Evolutionary conservation across 2,113 vertebrate genomes (phyloP).

Genomic region (Pogona vitticeps): DNA sequence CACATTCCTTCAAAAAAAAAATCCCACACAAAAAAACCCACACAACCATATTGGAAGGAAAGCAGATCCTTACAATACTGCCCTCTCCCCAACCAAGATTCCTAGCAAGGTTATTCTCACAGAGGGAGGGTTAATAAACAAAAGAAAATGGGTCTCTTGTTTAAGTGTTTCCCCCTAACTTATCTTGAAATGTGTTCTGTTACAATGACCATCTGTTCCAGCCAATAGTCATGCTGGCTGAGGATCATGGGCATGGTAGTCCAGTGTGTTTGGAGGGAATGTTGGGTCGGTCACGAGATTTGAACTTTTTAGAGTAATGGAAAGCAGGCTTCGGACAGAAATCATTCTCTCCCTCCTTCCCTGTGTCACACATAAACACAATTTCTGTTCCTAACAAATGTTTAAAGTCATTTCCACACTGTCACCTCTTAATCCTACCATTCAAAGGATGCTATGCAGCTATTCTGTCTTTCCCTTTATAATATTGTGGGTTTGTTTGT

Average conservation of each 20-base stretch:
- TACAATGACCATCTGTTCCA: not conserved
- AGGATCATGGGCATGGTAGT: not conserved
- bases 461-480: not conserved
- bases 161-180: not conserved
- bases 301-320: not conserved
- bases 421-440: not conserved
- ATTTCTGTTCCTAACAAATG: too few relatives aligned
- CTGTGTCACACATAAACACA: not conserved
- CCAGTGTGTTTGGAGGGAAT: not conserved
- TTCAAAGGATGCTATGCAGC: not conserved
- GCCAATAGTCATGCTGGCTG: not conserved
- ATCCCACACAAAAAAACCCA: too few relatives aligned
- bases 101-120: too few relatives aligned
- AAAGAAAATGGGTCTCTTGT: constrained; percentile 32
- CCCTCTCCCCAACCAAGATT: not conserved
- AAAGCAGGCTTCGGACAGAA: not conserved
- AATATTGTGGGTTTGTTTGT: too few relatives aligned
- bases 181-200: not conserved
- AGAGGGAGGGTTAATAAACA: constrained; percentile 9
- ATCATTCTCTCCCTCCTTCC: not conserved
- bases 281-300: too few relatives aligned
- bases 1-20: constrained; percentile 37
- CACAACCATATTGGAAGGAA: constrained; percentile 48
- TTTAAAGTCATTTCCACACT: not conserved
- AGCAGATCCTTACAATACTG: constrained; percentile 42